A percentile compares a stretch with the other conserved stretches of the same genome.
phyloP scores from a whole-genome alignment of 2,888 invertebrate species.

The Epistrophella euchroma region DNA sequence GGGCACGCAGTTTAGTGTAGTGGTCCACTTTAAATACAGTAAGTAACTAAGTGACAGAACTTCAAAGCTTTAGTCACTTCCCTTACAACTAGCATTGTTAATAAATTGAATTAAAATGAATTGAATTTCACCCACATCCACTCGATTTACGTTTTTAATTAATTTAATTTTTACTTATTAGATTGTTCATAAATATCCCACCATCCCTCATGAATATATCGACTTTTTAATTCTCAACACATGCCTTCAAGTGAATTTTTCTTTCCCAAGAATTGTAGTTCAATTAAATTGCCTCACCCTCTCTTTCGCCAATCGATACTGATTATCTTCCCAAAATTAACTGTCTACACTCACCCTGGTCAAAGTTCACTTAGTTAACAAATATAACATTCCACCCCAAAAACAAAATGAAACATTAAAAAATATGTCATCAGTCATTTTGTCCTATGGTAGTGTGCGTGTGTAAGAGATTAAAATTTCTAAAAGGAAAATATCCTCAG shows the following conservation, averaged over 20 bases:
- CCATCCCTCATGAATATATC: background rate
- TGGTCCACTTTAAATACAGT: too few relatives aligned
- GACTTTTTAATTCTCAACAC: conserved; percentile 22
- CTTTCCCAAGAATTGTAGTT: conserved; percentile 43
- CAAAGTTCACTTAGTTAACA: conserved; percentile 61
- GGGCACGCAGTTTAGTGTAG: too few relatives aligned
- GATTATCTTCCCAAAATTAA: conserved; percentile 64
- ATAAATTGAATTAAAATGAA: background rate
- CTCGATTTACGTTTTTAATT: background rate
- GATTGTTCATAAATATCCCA: background rate
- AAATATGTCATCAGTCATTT: conserved; percentile 70
- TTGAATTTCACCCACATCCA: background rate
- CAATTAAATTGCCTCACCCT: conserved; percentile 48
- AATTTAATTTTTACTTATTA: background rate
- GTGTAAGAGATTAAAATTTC: conserved; percentile 36
- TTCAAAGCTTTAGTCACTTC: too few relatives aligned
- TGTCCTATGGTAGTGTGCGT: conserved; percentile 43
- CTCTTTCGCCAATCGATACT: conserved; percentile 40
- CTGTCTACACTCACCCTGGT: conserved; percentile 56
- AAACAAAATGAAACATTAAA: conserved; percentile 13
- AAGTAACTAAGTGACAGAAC: too few relatives aligned
- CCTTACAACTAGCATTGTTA: too few relatives aligned
- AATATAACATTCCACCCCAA: conserved; percentile 9
- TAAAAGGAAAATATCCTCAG: conserved; percentile 24
- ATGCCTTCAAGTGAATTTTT: conserved; percentile 1